Conservation (phyloP, 2,113 vertebrate species). For the Xenopus laevis region DNA sequence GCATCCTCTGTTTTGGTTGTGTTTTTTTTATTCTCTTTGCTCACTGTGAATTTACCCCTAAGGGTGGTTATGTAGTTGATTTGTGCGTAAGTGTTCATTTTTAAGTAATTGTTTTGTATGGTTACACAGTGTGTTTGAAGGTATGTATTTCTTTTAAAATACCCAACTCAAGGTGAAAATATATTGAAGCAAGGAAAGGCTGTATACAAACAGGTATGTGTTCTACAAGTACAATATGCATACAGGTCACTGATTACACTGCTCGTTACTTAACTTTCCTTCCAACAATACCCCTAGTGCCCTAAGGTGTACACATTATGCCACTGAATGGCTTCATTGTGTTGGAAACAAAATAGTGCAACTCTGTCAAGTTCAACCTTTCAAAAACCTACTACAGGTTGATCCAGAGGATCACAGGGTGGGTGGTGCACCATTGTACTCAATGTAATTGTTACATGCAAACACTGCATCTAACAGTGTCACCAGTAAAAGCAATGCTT, state of each 20-base stretch:
- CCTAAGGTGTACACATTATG: too few species aligned
- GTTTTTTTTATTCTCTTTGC: constrained; percentile 5
- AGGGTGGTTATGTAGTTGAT: background rate
- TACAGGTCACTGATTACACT: background rate
- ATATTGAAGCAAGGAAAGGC: background rate
- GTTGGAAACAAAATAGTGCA: too few species aligned
- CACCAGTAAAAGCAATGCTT: too few species aligned
- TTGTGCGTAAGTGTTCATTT: background rate
- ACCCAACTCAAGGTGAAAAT: background rate
- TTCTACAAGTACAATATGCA: background rate
- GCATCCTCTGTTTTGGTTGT: background rate
- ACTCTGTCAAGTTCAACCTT: too few species aligned
- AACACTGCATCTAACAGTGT: too few species aligned
- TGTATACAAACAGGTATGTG: background rate
- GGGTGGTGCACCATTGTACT: too few species aligned
- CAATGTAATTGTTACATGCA: too few species aligned
- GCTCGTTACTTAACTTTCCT: background rate
- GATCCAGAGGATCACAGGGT: too few species aligned
- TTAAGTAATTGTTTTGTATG: background rate
- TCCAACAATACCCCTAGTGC: background rate
- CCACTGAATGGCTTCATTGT: too few species aligned
- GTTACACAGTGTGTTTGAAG: background rate
- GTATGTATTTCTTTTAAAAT: background rate
- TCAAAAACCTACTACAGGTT: too few species aligned
- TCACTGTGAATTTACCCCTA: constrained; percentile 27